Evolutionary conservation across 37 sponge, comb jelly and placozoan species (phyloP), one percentile per base, ranked within the genome.

Genomic region (Haliclona indistincta): DNA sequence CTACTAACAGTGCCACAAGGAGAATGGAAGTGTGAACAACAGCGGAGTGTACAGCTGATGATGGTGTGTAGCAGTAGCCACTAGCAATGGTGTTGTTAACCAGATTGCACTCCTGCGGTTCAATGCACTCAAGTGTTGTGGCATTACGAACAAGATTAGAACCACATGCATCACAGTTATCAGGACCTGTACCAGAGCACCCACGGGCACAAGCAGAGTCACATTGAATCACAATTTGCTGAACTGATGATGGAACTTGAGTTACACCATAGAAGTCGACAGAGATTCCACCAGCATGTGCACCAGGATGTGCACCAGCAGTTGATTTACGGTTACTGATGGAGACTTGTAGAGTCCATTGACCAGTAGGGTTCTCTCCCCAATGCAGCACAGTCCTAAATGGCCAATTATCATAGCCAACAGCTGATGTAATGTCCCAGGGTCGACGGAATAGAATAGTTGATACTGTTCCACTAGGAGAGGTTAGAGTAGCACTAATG

Each of bases 111-210:
- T n/a, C n/a, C n/a, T n/a, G n/a, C n/a, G n/a, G n/a, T n/a, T n/a
- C n/a, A n/a, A n/a, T n/a, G n/a, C 91, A 91, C 32, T 73, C 82
- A 25, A 86, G 76, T 2, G 79, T 77, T 11, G 75, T 41, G 26
- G 56, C 32, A 32, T 81, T 51, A 10, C 86, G 73, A 26, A 68
- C 72, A 28, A 43, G 36, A 26, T 62, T 56, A 61, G 65, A 28
- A 2, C 38, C 44, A 40, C 91, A 91, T 38, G 63, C 56, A 43
- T 91, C 91, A 58, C 91, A 91, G 28, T 66, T 33, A 3, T 76
- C 52, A 5, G 78, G 32, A 15, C 69, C 67, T n/a, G 33, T 60
- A 30, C 65, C 71, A 2, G 70, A 47, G 41, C 88, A 87, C 25
- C 67, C 73, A 1, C 63, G 62, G 40, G 67, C 69, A 71, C 91